Percentiles rank a stretch among this genome's conserved stretches.
Evolutionary conservation across 2,113 vertebrate species (phyloP).

Genomic region (Struthidea cinerea): DNA sequence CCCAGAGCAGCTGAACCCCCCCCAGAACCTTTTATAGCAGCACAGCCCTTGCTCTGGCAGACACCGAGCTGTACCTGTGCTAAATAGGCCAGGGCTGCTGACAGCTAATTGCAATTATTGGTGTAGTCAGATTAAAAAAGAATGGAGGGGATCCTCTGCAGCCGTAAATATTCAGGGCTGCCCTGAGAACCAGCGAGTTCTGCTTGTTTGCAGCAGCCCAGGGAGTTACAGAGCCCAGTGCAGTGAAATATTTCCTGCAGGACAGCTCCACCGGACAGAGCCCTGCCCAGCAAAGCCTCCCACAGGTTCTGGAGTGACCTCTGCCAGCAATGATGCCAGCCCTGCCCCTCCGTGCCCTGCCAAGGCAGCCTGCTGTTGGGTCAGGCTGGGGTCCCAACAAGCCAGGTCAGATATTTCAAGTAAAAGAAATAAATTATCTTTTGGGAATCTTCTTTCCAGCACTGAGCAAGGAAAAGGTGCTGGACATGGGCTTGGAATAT

Average conservation of each 20-base stretch:
- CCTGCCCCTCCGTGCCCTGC: neutral
- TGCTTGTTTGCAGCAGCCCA: neutral
- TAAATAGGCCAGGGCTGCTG: neutral
- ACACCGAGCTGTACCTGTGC: neutral
- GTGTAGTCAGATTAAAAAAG: neutral
- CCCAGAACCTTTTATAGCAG: neutral
- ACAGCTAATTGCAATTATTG: neutral
- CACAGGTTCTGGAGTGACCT: neutral
- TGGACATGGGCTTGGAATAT: neutral
- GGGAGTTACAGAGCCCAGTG: neutral
- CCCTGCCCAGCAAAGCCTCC: neutral
- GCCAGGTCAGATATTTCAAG: neutral
- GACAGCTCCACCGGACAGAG: neutral
- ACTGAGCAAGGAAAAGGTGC: neutral
- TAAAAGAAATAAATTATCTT: neutral
- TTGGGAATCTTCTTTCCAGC: neutral
- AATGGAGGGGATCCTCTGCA: neutral
- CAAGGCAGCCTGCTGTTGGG: neutral
- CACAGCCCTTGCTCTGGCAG: neutral
- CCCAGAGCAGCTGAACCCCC: neutral
- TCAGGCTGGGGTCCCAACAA: neutral
- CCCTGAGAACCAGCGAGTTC: neutral
- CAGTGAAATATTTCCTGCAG: neutral
- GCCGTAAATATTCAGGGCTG: neutral
- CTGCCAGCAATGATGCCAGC: neutral